Conservation (phyloP, 1,140 invertebrate genomes). For the Eulimnadia texana region DNA sequence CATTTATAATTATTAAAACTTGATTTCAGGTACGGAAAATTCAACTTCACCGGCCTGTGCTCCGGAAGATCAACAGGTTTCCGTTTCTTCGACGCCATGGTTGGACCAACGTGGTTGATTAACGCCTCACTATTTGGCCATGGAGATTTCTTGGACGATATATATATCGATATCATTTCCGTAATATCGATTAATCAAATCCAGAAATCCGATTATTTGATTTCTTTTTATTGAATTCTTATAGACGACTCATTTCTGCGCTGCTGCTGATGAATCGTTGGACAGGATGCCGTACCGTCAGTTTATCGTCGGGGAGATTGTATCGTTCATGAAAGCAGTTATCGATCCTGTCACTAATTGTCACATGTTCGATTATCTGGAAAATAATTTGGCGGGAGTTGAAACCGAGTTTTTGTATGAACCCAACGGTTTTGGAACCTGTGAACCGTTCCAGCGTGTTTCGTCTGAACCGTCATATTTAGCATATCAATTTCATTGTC, state of each 20-base stretch:
- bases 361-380: neutral
- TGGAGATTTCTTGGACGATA: conserved; percentile 20
- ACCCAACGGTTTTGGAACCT: conserved; percentile 7
- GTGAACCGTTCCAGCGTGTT: neutral
- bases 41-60: conserved; percentile 16
- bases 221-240: no score
- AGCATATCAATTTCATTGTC: no score
- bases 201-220: neutral
- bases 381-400: neutral
- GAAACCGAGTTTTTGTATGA: neutral
- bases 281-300: conserved; percentile 2
- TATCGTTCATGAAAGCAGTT: conserved; percentile 12
- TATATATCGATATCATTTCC: conserved; percentile 14
- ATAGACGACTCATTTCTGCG: neutral
- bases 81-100: conserved; percentile 21
- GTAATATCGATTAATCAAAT: neutral
- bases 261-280: neutral
- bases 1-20: neutral
- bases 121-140: conserved; percentile 22
- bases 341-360: conserved; percentile 4
- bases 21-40: neutral
- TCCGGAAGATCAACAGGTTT: conserved; percentile 19
- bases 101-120: conserved; percentile 19
- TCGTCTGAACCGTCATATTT: no score
- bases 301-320: conserved; percentile 2